Conservation (phyloP, 92 coral and sea anemone genomes). For the Chrysogorgia sp. region DNA sequence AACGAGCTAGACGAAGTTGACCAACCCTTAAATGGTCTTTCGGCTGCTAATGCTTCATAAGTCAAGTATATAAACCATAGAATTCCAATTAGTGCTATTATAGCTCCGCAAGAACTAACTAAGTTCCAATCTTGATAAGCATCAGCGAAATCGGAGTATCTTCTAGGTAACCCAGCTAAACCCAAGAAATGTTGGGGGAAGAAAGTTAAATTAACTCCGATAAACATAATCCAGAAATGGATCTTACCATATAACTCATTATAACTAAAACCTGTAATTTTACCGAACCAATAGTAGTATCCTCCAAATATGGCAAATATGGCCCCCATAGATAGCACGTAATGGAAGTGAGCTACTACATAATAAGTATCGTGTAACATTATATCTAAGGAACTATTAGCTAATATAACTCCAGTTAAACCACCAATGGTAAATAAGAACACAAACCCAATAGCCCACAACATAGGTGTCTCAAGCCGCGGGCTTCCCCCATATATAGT, state of each 20-base stretch:
- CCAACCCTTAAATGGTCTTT: conserved; percentile 67
- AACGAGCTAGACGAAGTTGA: conserved; percentile 70
- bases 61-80: conserved; percentile 71
- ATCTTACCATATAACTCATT: conserved; percentile 74
- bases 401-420: conserved; percentile 78
- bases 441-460: conserved; percentile 84
- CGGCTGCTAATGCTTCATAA: conserved; percentile 70
- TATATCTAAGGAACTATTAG: conserved; percentile 77
- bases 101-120: conserved; percentile 72
- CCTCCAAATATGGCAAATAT: conserved; percentile 83
- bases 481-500: conserved; percentile 77
- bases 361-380: conserved; percentile 84
- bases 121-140: conserved; percentile 78
- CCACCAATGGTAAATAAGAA: conserved; percentile 85
- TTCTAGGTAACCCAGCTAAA: conserved; percentile 79
- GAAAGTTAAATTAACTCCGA: conserved; percentile 83
- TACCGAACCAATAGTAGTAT: conserved; percentile 77
- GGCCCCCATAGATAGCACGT: conserved; percentile 86
- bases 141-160: conserved; percentile 83
- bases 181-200: conserved; percentile 90
- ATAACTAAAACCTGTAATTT: conserved; percentile 79
- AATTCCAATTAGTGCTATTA: conserved; percentile 69
- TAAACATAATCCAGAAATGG: conserved; percentile 82
- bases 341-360: conserved; percentile 87
- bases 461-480: conserved; percentile 76